Base-by-base conservation (phyloP, 2,888 invertebrate species). In the Penaeus monodon region DNA sequence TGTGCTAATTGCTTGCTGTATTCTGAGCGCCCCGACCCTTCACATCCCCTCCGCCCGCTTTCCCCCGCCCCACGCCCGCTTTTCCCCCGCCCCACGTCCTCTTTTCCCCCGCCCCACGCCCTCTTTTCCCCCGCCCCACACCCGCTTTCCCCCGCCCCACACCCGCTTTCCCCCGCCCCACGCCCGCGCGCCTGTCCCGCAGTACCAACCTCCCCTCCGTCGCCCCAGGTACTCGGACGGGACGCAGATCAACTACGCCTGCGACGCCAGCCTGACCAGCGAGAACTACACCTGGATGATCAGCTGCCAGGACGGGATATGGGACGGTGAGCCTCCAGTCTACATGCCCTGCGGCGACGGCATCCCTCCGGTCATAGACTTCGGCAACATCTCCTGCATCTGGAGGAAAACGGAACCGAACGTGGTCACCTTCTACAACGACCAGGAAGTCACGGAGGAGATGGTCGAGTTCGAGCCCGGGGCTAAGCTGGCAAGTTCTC, bases 211-310 rank as follows among this genome's bases (percentile, higher is more conserved):
- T 29, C 80, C 57, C 17, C 27, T 64, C 27, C 27, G 33, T 64
- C 79, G 33, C 79, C 84, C 12, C 90, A 93, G 93, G 89, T 96
- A 96, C 91, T 95, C 96, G 8, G 96, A 96, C 91, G 96, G 96
- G 0, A 96, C 96, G 0, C 96, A 96, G 92, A 96, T 97, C 81
- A 95, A 95, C 12, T 97, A 96, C 92, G 95, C 96, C 91, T 97
- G 97, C 92, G 96, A 96, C 90, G 95, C 95, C 10, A 90, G 88
- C 90, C 84, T 76, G 74, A 81, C 77, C 3, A 82, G 96, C 0
- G 96, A 96, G 92, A 95, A 95, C 91, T 96, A 95, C 49, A 96
- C 96, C 0, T 97, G 97, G 97, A 95, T 96, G 91, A 95, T 96
- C 44, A 95, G 96, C 86, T 97, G 97, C 91, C 96, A 96, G 91